Conservation (phyloP, 1,140 invertebrate species). For the Centruroides sculpturatus region DNA sequence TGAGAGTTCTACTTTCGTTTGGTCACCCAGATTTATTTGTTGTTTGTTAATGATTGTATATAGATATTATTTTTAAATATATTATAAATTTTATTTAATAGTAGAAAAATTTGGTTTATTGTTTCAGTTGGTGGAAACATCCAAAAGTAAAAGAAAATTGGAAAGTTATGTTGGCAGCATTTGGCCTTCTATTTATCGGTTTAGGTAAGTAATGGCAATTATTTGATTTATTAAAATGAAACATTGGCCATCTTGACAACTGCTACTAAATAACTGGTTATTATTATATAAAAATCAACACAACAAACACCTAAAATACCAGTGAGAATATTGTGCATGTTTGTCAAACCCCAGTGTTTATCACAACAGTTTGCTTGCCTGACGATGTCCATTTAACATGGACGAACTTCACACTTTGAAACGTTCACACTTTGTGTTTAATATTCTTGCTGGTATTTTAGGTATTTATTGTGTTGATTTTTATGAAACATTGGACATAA, state of each 20-base stretch:
- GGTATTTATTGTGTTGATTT: too few relatives aligned
- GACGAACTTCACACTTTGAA: too few relatives aligned
- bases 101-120: background rate
- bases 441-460: too few relatives aligned
- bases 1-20: too few relatives aligned
- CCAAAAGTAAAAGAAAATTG: slow-evolving; percentile 70
- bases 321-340: background rate
- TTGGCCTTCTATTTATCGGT: slow-evolving; percentile 55
- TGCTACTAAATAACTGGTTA: background rate
- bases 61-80: background rate
- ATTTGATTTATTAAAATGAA: background rate
- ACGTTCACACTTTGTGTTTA: too few relatives aligned
- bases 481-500: too few relatives aligned
- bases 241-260: background rate
- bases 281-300: background rate
- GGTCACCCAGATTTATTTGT: too few relatives aligned
- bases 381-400: too few relatives aligned
- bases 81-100: background rate
- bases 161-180: slow-evolving; percentile 63
- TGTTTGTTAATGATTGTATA: too few relatives aligned
- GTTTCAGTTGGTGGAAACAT: slow-evolving; percentile 55
- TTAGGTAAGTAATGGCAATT: slow-evolving; percentile 35
- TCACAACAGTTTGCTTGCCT: too few relatives aligned
- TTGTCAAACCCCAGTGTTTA: background rate
- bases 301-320: background rate